A percentile compares a stretch with the other conserved stretches of the same genome.
phyloP scores from a whole-genome alignment of 2,888 invertebrate species.

The Arenicola marina region DNA sequence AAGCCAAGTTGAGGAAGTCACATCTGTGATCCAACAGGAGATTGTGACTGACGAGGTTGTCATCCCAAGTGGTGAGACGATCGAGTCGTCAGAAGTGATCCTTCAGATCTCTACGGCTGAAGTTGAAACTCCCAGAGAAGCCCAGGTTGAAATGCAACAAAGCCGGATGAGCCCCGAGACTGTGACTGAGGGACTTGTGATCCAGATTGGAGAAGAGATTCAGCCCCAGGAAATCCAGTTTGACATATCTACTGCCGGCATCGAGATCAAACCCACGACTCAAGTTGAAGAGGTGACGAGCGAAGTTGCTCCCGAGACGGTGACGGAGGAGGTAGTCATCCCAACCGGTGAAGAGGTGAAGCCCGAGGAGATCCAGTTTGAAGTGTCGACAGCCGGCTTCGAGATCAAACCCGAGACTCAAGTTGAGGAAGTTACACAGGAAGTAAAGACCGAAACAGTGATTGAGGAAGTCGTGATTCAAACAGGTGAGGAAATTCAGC shows the following conservation, averaged over 20 bases:
- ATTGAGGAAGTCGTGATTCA: constrained; percentile 16
- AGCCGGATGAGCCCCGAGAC: constrained; percentile 8
- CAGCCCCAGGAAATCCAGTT: constrained; percentile 7
- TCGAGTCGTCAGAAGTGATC: constrained; percentile 1
- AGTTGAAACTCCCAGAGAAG: constrained; percentile 6
- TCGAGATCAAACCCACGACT: constrained; percentile 1
- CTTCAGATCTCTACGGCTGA: constrained; percentile 8
- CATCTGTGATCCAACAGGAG: constrained; percentile 10
- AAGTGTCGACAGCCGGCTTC: constrained; percentile 7
- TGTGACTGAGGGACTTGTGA: constrained; percentile 2
- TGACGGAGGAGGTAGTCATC: not conserved
- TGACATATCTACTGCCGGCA: constrained; percentile 9
- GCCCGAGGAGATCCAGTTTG: constrained; percentile 3
- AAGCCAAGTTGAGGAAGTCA: constrained; percentile 7
- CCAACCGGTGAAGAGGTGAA: not conserved
- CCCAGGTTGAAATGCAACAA: constrained; percentile 12
- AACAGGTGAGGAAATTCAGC: not conserved
- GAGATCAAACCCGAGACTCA: constrained; percentile 6
- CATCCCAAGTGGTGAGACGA: not conserved
- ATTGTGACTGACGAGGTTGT: constrained; percentile 7
- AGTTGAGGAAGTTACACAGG: constrained; percentile 16
- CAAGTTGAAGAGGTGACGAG: constrained; percentile 3
- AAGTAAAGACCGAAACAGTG: constrained; percentile 10
- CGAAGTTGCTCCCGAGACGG: constrained; percentile 14
- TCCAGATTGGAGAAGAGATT: constrained; percentile 1